Base-by-base conservation (phyloP, 2,888 invertebrate species). In the Epistrophe grossulariae region DNA sequence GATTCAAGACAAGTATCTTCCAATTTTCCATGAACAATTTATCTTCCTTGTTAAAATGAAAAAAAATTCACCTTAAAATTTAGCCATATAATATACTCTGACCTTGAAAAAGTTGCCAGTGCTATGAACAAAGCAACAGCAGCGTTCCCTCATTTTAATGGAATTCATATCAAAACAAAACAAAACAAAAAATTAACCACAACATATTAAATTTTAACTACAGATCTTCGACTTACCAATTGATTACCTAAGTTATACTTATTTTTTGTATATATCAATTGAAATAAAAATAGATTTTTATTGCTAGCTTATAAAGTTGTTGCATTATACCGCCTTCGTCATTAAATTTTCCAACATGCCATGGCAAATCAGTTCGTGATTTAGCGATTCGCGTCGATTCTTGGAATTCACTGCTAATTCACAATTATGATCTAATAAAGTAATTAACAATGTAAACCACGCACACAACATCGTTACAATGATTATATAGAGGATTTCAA, bases 371-470 rank as follows among this genome's bases (percentile, higher is more conserved):
- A 60, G 66, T 84, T 85, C 78, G 81, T 74, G 85, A 82, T 78
- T 40, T 74, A 87, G 66, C 74, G 64, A 87, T 79, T 87, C 79
- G 79, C 78, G 74, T 82, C 79, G 78, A 74, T 87, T 82, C 85
- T 70, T 55, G 71, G 85, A 82, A 87, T 74, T 74, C 70, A 71
- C 62, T 85, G 52, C 55, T 74, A 85, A 82, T 71, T 82, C 48
- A 70, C 55, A 60, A 83, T 83, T 43, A 70, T 83, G 83, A 87
- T 83, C 83, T 79, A 83, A 87, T 87, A 83, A 76, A 87, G 83
- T 60, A 79, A 83, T 87, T 87, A 87, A 43, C 72, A 79, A 60
- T 87, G 83, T 87, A 79, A 79, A 76, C 87, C 82, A 87, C 79
- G 83, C 83, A 79, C 79, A 60, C 55, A 55, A 48, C 48, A 24